Conservation (phyloP, 1,140 invertebrate genomes). For the Odontomachus brunneus region DNA sequence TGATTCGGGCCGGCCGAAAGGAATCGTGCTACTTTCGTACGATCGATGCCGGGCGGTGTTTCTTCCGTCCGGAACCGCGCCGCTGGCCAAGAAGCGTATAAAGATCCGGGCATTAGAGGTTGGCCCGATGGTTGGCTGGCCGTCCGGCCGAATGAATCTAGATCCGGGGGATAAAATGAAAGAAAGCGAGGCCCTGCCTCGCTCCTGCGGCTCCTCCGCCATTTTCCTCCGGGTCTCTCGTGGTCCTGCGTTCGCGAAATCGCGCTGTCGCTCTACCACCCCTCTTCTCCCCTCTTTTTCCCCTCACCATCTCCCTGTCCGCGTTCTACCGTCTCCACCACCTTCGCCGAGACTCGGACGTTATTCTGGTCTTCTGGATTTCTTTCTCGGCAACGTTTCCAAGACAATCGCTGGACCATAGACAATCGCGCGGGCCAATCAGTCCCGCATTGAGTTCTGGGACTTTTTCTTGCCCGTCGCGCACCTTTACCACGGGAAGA, state of each 20-base stretch:
- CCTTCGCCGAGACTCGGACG: constrained; percentile 24
- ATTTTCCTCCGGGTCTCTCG: not conserved
- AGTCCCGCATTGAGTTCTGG: constrained; percentile 66
- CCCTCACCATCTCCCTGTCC: not conserved
- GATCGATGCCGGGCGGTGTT: constrained; percentile 63
- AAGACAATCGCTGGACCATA: constrained; percentile 64
- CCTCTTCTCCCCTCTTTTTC: not conserved
- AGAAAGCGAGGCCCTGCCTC: constrained; percentile 14
- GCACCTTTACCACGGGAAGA: not conserved
- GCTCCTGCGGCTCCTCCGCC: not conserved
- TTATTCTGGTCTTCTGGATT: constrained; percentile 44
- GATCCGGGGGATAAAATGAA: constrained; percentile 64
- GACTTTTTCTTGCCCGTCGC: constrained; percentile 24
- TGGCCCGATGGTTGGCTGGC: constrained; percentile 51
- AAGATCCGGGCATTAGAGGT: constrained; percentile 66
- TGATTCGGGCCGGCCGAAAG: constrained; percentile 38
- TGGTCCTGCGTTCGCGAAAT: constrained; percentile 35
- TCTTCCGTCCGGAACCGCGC: constrained; percentile 35
- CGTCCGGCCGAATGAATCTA: constrained; percentile 65
- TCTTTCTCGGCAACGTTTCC: constrained; percentile 36
- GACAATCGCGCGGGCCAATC: constrained; percentile 65
- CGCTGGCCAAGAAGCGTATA: constrained; percentile 66
- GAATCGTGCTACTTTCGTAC: constrained; percentile 61
- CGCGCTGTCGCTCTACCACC: constrained; percentile 8
- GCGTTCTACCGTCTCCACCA: constrained; percentile 1